phyloP scores from a whole-genome alignment of 2,797 vertebrate species.

The Arremon aurantiirostris region DNA sequence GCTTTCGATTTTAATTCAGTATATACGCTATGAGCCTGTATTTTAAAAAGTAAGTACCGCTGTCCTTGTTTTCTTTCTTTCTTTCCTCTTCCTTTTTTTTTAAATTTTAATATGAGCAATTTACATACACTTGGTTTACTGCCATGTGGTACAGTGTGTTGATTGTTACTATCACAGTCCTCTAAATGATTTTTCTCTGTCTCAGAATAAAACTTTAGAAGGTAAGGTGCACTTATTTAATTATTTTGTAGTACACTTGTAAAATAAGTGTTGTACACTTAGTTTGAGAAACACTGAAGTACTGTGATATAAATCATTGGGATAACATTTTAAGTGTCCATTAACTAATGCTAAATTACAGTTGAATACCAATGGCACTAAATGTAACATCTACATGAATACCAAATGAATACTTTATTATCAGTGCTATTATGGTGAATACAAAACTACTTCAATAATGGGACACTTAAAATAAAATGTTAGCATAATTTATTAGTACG shows the following conservation, averaged over 20 bases:
- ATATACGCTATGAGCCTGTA: conserved; percentile 79
- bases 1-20: conserved; percentile 75
- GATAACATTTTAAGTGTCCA: conserved; percentile 77
- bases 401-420: conserved; percentile 75
- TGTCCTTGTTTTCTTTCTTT: conserved; percentile 61
- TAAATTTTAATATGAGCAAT: conserved; percentile 10
- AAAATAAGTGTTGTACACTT: conserved; percentile 70
- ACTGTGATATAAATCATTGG: conserved; percentile 67
- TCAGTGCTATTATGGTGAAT: conserved; percentile 67
- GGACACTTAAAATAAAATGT: conserved; percentile 69
- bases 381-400: conserved; percentile 69
- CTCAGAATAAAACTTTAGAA: conserved; percentile 74
- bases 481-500: conserved; percentile 63
- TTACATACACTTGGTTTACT: conserved; percentile 48
- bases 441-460: conserved; percentile 69
- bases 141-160: conserved; percentile 55
- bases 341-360: conserved; percentile 76
- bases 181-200: conserved; percentile 72
- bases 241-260: conserved; percentile 72
- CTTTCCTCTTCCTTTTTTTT: not conserved
- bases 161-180: conserved; percentile 65
- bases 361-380: conserved; percentile 69
- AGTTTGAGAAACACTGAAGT: conserved; percentile 68
- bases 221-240: conserved; percentile 77
- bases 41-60: conserved; percentile 78